These are phyloP conservation scores for Steinernema carpocapsae DNA, from an alignment of 2,888 invertebrate genomes.

Conservation along the genomic window DNA sequence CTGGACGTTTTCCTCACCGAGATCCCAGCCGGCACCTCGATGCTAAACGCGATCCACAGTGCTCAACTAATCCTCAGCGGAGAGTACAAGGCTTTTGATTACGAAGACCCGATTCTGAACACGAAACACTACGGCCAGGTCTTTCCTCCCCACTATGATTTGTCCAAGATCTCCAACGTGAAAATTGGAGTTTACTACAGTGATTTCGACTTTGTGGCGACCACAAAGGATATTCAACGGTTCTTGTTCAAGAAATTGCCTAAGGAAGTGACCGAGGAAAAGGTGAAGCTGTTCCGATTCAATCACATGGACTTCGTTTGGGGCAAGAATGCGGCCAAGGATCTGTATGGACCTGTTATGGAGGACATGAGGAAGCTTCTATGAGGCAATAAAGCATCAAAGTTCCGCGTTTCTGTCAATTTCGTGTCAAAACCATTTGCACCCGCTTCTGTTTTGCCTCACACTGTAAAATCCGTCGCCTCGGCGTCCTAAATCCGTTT, in stretches of 20 bases:
- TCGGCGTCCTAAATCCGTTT: too few relatives aligned
- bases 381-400: too few relatives aligned
- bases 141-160: constrained; percentile 54
- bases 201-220: constrained; percentile 53
- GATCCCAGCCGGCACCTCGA: neutral
- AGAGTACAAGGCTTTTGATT: neutral
- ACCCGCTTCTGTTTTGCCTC: too few relatives aligned
- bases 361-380: neutral
- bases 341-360: neutral
- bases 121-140: constrained; percentile 39
- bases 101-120: neutral
- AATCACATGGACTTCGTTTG: neutral
- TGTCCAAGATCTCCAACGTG: constrained; percentile 47
- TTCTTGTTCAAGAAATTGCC: constrained; percentile 40
- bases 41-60: neutral
- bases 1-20: neutral
- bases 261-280: constrained; percentile 32
- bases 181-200: constrained; percentile 64
- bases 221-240: constrained; percentile 44
- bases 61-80: neutral
- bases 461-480: too few relatives aligned
- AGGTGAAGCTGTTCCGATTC: neutral
- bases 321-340: neutral
- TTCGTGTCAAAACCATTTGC: too few relatives aligned
- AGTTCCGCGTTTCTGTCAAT: too few relatives aligned